Evolutionary conservation across 2,113 vertebrate species (phyloP).

Genomic region (Physeter macrocephalus): DNA sequence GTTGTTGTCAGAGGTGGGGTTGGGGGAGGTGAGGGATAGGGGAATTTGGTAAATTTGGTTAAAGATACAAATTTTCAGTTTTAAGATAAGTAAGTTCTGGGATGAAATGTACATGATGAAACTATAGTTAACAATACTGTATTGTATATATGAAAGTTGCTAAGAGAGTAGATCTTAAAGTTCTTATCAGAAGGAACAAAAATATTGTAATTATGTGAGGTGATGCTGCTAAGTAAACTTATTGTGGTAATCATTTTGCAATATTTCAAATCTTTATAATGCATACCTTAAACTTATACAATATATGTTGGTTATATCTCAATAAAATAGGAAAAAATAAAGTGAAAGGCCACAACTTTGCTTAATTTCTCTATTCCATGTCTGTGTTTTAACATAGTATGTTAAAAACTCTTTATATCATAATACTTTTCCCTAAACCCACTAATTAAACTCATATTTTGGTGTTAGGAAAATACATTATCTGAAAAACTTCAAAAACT

Average conservation of each 20-base stretch:
- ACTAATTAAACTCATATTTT: not conserved
- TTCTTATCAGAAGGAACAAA: not conserved
- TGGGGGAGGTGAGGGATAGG: fast-evolving
- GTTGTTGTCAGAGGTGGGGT: not conserved
- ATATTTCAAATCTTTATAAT: not conserved
- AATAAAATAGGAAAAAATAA: not conserved
- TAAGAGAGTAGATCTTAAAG: not conserved
- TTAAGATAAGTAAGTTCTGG: not conserved
- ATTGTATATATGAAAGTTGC: not conserved
- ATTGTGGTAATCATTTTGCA: not conserved
- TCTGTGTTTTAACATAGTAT: not conserved
- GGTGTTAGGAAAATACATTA: not conserved
- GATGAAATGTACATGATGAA: not conserved
- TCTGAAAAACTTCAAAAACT: not conserved
- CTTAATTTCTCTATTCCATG: not conserved
- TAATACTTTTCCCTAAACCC: not conserved
- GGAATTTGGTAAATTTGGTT: not conserved
- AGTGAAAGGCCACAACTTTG: not conserved
- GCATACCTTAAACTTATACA: not conserved
- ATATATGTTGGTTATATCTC: not conserved
- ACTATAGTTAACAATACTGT: not conserved
- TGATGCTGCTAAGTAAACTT: not conserved
- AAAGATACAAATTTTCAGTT: not conserved
- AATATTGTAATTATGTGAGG: not conserved
- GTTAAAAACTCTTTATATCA: not conserved